Base-by-base conservation (phyloP, 2,113 vertebrate genomes). In the Dasyprocta punctata region DNA sequence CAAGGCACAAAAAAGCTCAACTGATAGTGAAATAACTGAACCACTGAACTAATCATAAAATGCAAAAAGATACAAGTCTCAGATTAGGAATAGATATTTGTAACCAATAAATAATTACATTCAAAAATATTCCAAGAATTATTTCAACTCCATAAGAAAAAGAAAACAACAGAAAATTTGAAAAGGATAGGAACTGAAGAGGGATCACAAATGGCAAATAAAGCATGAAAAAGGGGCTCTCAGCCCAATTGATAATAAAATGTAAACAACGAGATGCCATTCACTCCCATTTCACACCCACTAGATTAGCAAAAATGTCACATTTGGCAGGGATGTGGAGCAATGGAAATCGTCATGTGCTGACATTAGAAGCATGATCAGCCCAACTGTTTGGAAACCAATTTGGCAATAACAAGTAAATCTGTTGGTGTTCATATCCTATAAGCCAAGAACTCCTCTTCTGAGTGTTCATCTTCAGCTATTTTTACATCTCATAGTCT, bases 321-420 rank as follows among this genome's bases (percentile, higher is more conserved):
- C 58, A 67, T 58, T 47, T 97, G 92, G 86, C 94, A 81, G 86
- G 54, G 47, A 94, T 47, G 52, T 78, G 38, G 14, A 92, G 71
- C 52, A 90, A 58, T 58, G 92, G 58, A 95, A 95, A 97, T 73
- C 92, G 71, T 95, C 85, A 81, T 14, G 26, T 28, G 13, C 67
- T 92, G 56, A 96, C 80, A 89, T 94, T 60, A 92, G 77, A 38
- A 96, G 61, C 81, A 63, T 33, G 89, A 94, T 90, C 93, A 47
- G 95, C 38, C 83, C 80, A 94, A 91, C 73, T 93, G 89, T 89
- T 63, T 75, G 9, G 80, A 97, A 78, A 97, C 75, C 81, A 89
- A 80, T 96, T 92, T 97, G 97, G 93, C 80, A 93, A 63, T 52
- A 93, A 44, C 33, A 78, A 95, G 41, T 71, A 85, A 94, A 90